phyloP scores from a whole-genome alignment of 2,797 vertebrate species.

The Morelia viridis region DNA sequence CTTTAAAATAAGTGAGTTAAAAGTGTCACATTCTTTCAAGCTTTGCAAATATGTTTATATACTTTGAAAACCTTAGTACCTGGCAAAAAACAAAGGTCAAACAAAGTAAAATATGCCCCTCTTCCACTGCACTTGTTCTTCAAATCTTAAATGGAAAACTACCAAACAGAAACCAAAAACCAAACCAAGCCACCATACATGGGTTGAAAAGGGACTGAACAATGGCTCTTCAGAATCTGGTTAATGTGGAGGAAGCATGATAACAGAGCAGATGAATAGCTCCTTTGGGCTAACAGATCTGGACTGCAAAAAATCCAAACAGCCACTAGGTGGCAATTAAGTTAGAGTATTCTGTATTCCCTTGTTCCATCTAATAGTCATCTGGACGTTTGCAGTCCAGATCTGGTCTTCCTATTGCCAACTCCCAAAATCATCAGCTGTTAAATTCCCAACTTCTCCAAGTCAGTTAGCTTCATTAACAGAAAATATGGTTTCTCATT shows the following conservation, averaged over 20 bases:
- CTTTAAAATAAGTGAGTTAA: slow-evolving; percentile 11
- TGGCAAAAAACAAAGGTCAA: neutral
- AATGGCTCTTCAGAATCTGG: neutral
- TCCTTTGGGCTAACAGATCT: neutral
- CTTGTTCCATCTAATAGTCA: neutral
- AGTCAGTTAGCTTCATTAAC: neutral
- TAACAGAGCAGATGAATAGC: neutral
- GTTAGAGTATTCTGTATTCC: neutral
- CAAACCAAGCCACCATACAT: neutral
- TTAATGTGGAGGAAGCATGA: neutral
- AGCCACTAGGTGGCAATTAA: neutral
- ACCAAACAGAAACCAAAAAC: neutral
- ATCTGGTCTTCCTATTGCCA: neutral
- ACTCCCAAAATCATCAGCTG: neutral
- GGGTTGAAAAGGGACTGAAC: neutral
- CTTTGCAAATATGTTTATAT: neutral
- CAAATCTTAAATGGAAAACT: neutral
- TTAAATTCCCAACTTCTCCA: neutral
- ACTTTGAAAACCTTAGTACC: neutral
- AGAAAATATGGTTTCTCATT: neutral
- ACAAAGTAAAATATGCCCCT: neutral
- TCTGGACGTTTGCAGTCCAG: neutral
- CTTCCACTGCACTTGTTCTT: neutral
- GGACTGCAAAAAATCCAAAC: neutral
- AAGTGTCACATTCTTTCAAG: neutral